Percentiles rank a stretch among this genome's conserved stretches.
Evolutionary conservation across 2,797 vertebrate genomes (phyloP).

Genomic region (Distichodus sexfasciatus): DNA sequence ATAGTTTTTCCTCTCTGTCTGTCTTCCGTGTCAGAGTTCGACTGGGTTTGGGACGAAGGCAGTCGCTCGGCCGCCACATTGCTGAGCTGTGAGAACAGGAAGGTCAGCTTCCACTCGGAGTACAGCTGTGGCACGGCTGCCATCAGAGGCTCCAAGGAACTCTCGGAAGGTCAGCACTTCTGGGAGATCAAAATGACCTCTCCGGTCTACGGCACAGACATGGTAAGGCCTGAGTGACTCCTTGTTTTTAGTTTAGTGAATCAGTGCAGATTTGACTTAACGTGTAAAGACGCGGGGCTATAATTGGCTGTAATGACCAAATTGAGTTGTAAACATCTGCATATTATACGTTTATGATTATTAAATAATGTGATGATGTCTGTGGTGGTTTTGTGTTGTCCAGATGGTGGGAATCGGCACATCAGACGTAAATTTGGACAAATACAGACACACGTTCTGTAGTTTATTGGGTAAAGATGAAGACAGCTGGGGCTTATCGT

Average conservation of each 20-base stretch:
- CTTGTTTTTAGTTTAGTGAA: neutral
- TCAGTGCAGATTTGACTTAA: too few species aligned
- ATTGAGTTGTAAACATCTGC: too few species aligned
- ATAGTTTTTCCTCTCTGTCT: too few species aligned
- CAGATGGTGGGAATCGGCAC: conserved; percentile 98
- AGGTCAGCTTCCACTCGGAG: conserved; percentile 94
- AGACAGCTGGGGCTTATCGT: conserved; percentile 98
- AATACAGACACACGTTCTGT: conserved; percentile 94
- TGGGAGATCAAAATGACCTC: conserved; percentile 99
- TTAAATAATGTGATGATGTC: neutral
- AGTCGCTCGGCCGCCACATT: conserved; percentile 84
- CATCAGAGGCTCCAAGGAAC: conserved; percentile 88
- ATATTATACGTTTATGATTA: too few species aligned
- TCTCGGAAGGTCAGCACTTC: conserved; percentile 92
- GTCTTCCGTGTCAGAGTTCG: conserved; percentile 86
- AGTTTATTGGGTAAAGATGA: conserved; percentile 92
- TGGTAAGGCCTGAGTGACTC: conserved; percentile 75
- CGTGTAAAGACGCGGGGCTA: too few species aligned
- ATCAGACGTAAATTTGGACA: conserved; percentile 90
- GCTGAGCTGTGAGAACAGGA: conserved; percentile 90
- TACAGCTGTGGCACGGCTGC: conserved; percentile 96
- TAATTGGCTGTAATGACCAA: too few species aligned
- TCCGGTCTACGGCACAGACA: conserved; percentile 94
- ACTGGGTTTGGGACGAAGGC: conserved; percentile 92
- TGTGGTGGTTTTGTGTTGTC: conserved; percentile 51